These are phyloP conservation scores for Sebastes baramenuke DNA, from an alignment of 2,797 vertebrate genomes.

Conservation along the genomic window DNA sequence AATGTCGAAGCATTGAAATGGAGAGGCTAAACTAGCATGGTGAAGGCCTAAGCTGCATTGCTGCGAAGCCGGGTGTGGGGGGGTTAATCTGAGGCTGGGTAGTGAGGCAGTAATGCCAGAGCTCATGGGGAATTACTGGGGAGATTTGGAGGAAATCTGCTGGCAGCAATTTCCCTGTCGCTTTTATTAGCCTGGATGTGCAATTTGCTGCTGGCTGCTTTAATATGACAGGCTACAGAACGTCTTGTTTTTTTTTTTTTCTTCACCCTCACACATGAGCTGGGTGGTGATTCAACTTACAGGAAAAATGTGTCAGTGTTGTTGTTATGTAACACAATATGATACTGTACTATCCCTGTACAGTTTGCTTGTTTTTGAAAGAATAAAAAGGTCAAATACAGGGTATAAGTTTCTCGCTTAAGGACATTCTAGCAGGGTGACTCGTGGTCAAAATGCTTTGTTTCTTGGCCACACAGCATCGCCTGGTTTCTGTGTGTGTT, in stretches of 20 bases:
- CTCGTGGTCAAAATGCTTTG: constrained; percentile 16
- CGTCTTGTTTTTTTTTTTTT: constrained; percentile 26
- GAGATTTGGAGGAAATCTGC: constrained; percentile 75
- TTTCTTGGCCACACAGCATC: constrained; percentile 1
- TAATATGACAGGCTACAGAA: constrained; percentile 60
- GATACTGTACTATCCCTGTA: neutral
- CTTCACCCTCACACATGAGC: neutral
- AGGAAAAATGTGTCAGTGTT: constrained; percentile 27
- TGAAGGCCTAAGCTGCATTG: constrained; percentile 21
- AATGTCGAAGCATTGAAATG: constrained; percentile 12
- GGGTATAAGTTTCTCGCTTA: constrained; percentile 20
- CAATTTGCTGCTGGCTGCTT: constrained; percentile 65
- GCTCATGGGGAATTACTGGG: constrained; percentile 76
- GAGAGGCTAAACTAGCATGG: constrained; percentile 19
- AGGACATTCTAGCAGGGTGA: constrained; percentile 6
- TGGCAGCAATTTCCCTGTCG: constrained; percentile 67
- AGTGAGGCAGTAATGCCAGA: constrained; percentile 65
- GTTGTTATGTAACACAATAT: constrained; percentile 31
- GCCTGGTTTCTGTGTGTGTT: neutral
- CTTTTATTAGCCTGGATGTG: constrained; percentile 76
- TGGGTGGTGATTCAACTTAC: neutral
- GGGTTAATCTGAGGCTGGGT: constrained; percentile 69
- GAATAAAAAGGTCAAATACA: constrained; percentile 34
- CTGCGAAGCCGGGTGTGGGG: neutral
- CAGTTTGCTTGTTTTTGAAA: neutral